Base-by-base conservation (phyloP, 2,888 invertebrate species). In the Nymphalis polychloros region DNA sequence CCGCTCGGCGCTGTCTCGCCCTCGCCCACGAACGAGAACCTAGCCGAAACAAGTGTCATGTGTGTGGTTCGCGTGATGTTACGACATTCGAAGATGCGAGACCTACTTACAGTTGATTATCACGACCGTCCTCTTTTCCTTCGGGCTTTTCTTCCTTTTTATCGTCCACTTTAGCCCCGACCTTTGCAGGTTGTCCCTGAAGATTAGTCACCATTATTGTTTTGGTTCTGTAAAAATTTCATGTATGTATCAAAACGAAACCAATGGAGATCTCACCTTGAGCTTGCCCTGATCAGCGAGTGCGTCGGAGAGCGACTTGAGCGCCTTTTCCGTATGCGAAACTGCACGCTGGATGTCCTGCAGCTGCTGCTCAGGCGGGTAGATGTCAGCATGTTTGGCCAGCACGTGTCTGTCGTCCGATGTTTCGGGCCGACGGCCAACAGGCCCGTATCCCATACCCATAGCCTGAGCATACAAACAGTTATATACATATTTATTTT, bases 381-480 rank as follows among this genome's bases (percentile, higher is more conserved):
- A 98, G 78, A 99, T 98, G 73, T 96, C 96, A 0, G 97, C 96
- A 88, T 99, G 99, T 79, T 97, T 97, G 63, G 97, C 96, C 86
- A 98, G 95, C 68, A 99, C 97, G 92, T 99, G 98, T 13, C 98
- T 95, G 91, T 99, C 99, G 90, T 99, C 99, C 20, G 96, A 96
- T n/a, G 97, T 97, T 88, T 98, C 98, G 0, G 97, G 96, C 62
- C 97, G 95, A 27, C 98, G 94, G 59, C 95, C 94, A 77, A 90
- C 93, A 48, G 93, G 93, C 17, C 85, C 87, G 83, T 82, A 85
- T 64, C 79, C 80, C 85, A 75, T 75, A 71, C 76, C 76, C 80
- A 76, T 76, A 67, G 79, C 80, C 82, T 78, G 75, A 8, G 41
- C 10, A 10, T 41, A 41, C 13, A 41, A 13, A 41, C 10, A 41